Evolutionary conservation across 2,888 invertebrate genomes (phyloP).

Genomic region (Drosophila mayaguana): DNA sequence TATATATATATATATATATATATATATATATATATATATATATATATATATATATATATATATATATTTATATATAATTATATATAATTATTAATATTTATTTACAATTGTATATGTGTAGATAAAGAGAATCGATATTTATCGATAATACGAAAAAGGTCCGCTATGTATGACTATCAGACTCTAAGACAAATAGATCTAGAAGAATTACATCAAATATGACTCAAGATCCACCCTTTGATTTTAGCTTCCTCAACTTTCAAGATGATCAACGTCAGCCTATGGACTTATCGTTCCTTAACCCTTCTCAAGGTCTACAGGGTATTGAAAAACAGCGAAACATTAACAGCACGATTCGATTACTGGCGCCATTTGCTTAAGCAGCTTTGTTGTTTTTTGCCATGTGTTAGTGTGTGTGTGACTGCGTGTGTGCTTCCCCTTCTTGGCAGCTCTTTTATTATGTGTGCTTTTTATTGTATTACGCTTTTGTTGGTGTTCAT

Average conservation of each 20-base stretch:
- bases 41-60: too few species aligned
- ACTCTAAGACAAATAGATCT: too few species aligned
- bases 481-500: conserved; percentile 70
- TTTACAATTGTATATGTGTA: too few species aligned
- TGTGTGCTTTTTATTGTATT: conserved; percentile 77
- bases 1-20: too few species aligned
- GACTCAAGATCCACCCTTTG: too few species aligned
- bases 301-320: not conserved
- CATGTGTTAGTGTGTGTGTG: conserved; percentile 4
- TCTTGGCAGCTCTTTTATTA: conserved; percentile 66
- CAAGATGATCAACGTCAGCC: not conserved
- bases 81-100: too few species aligned
- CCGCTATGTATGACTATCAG: too few species aligned
- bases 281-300: not conserved
- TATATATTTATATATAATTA: too few species aligned
- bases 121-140: too few species aligned
- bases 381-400: conserved; percentile 33
- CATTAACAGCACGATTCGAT: conserved; percentile 39
- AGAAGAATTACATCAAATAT: too few species aligned
- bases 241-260: not conserved
- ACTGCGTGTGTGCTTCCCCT: conserved; percentile 20
- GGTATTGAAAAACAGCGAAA: not conserved
- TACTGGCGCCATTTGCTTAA: conserved; percentile 55
- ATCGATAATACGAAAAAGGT: too few species aligned
- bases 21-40: too few species aligned